Evolutionary conservation across 2,888 invertebrate genomes (phyloP).

Genomic region (Hesperia comma): DNA sequence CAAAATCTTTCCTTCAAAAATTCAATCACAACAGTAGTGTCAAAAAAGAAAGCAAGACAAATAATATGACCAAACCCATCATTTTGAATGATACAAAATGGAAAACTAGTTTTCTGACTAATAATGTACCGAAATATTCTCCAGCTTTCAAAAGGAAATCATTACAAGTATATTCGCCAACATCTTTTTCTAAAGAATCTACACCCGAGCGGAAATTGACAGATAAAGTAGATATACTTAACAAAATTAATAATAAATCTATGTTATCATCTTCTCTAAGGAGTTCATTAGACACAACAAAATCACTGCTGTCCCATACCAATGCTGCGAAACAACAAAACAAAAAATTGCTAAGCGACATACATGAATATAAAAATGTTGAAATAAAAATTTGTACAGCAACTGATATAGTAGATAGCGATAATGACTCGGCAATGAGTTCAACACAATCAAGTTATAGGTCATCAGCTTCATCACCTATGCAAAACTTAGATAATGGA

Average conservation of each 20-base stretch:
- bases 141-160: conserved; percentile 92
- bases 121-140: conserved; percentile 90
- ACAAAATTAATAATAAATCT: conserved; percentile 58
- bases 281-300: conserved; percentile 54
- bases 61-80: conserved; percentile 56
- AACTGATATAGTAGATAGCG: conserved; percentile 87
- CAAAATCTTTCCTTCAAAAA: conserved; percentile 74
- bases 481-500: conserved; percentile 85
- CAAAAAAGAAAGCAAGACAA: conserved; percentile 60
- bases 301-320: conserved; percentile 48
- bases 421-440: conserved; percentile 95
- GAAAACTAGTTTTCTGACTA: conserved; percentile 72
- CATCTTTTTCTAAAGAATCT: conserved; percentile 74
- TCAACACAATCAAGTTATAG: conserved; percentile 91
- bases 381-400: conserved; percentile 77
- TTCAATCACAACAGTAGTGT: conserved; percentile 59
- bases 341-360: conserved; percentile 61
- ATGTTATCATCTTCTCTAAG: conserved; percentile 56
- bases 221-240: conserved; percentile 61
- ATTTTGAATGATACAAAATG: conserved; percentile 71
- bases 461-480: conserved; percentile 90
- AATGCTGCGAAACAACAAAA: conserved; percentile 59
- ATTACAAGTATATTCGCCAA: conserved; percentile 85
- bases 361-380: conserved; percentile 70
- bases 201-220: conserved; percentile 74